Conservation (phyloP, 2,113 vertebrate species). For the Caranx ignobilis region DNA sequence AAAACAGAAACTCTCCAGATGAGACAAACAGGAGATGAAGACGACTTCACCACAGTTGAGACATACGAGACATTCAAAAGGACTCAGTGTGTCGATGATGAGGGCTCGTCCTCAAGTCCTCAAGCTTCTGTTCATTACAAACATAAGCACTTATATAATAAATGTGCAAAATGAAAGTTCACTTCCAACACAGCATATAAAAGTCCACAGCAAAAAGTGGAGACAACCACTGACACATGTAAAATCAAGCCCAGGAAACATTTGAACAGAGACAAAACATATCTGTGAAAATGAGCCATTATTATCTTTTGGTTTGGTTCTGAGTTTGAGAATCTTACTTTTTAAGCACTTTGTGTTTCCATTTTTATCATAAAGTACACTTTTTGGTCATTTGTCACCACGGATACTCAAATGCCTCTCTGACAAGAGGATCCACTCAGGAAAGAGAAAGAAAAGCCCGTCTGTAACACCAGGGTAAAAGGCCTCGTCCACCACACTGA, state of each 20-base stretch:
- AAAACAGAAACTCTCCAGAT: conserved; percentile 6
- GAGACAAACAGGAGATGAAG: background rate
- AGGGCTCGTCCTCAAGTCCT: conserved; percentile 28
- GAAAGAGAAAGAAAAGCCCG: background rate
- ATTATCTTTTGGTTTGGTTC: too few relatives aligned
- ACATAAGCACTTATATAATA: too few relatives aligned
- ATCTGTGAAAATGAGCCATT: too few relatives aligned
- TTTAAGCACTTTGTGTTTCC: background rate
- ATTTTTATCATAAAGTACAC: background rate
- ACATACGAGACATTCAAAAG: background rate
- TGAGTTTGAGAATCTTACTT: background rate
- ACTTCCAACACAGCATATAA: too few relatives aligned
- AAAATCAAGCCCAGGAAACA: too few relatives aligned
- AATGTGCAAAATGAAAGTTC: too few relatives aligned
- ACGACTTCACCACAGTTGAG: background rate
- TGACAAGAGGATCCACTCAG: too few relatives aligned
- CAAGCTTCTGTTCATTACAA: conserved; percentile 55
- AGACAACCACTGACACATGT: too few relatives aligned
- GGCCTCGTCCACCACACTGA: background rate
- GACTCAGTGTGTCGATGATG: background rate
- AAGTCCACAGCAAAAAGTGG: too few relatives aligned
- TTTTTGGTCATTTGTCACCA: background rate
- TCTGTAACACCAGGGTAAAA: background rate
- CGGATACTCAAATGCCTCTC: background rate
- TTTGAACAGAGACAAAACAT: too few relatives aligned